Base-by-base conservation (phyloP, 1,140 invertebrate species). In the Zaprionus tsacasi region DNA sequence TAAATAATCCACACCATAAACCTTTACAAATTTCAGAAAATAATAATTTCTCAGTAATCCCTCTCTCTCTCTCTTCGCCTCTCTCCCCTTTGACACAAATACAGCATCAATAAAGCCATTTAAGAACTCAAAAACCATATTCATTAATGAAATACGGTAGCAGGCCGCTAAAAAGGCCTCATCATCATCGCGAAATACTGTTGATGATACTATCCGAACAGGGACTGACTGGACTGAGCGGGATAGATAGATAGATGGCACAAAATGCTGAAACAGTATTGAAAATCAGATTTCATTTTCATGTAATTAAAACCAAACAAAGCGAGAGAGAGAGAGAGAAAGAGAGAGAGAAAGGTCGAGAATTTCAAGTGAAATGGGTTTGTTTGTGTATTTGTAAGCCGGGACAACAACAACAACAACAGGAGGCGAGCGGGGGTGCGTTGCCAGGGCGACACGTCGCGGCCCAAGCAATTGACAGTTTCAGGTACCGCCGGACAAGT, bases 121-220 rank as follows among this genome's bases (percentile, higher is more conserved):
- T 17, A 48, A 21, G 54, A 52, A 54, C 17, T 33, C 8, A 38
- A 78, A 52, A 61, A 15, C 7, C 56, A 57, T 67, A 57, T 70
- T 70, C 81, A 85, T 83, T 80, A 83, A 83, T 85, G 50, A 73
- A 56, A 70, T 50, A 45, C 59, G 71, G 55, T 59, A 70, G 40
- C 27, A 15, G 48, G 21, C 68, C 5, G 50, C 69, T 21, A 21
- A 66, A 70, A 81, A 54, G 70, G 79, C 73, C 58, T 21, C 43
- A 40, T 50, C 21, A 17, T 25, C 5, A 5, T 11, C 10, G 17
- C 45, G 10, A 17, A 25, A 50, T 50, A 50, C 10, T 25, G 10
- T 0, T 10, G 3, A 25, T 6, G 27, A 21, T 21, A 21, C 21
- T 21, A 21, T 21, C 1, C 21, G 21, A 21, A 2, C 21, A 1